Percentiles rank a stretch among this genome's conserved stretches.
Evolutionary conservation across 1,140 invertebrate species (phyloP).

Genomic region (Mya arenaria): DNA sequence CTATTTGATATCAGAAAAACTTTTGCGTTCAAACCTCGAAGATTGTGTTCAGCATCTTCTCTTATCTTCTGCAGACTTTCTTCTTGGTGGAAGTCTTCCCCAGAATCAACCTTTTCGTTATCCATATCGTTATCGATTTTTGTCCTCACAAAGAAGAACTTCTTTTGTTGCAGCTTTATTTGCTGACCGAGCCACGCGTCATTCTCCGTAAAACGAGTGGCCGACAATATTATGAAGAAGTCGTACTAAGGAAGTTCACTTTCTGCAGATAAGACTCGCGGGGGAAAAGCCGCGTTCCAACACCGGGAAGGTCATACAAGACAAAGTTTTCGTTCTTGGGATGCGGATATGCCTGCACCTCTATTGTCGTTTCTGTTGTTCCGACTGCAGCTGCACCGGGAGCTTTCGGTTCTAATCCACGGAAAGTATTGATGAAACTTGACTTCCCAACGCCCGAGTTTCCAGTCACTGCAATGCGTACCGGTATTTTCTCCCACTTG

Average conservation of each 20-base stretch:
- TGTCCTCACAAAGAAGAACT: background rate
- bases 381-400: background rate
- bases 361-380: background rate
- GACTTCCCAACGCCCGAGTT: slow-evolving; percentile 1
- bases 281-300: background rate
- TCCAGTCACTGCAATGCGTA: background rate
- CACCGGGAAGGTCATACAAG: slow-evolving; percentile 14
- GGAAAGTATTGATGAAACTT: slow-evolving; percentile 9
- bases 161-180: background rate
- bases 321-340: background rate
- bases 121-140: background rate
- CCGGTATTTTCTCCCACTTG: background rate
- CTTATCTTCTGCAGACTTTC: background rate
- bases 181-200: slow-evolving; percentile 2
- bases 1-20: slow-evolving; percentile 1
- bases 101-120: too few species aligned
- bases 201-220: slow-evolving; percentile 1
- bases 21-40: background rate
- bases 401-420: background rate
- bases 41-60: background rate
- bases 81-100: background rate
- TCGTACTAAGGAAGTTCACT: slow-evolving; percentile 4
- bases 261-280: background rate
- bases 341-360: background rate
- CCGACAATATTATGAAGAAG: slow-evolving; percentile 6